Base-by-base conservation (phyloP, 2,888 invertebrate genomes). In the Lasioglossum pauxillum region DNA sequence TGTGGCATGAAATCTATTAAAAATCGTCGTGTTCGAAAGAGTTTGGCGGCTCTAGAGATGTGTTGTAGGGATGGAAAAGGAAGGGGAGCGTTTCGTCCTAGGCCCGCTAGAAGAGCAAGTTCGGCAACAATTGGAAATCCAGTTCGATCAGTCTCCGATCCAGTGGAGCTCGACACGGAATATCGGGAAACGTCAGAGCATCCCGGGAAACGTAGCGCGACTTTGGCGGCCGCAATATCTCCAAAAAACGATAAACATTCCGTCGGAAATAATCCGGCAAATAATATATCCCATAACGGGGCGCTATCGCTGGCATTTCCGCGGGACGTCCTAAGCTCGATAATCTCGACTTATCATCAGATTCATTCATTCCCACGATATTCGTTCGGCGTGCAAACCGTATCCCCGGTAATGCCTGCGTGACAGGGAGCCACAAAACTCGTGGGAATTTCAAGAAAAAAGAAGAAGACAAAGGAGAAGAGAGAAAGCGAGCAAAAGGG, bases 381-480 rank as follows among this genome's bases (percentile, higher is more conserved):
- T 72, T 71, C 74, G 41, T 60, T 49, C 23, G 14, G 23, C 31
- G 27, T n/a, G 74, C 49, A 19, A 57, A 16, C 35, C 53, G 74
- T 49, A 38, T 27, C 31, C 46, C 41, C 35, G 57, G 23, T 69
- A 76, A 82, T 75, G 38, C 73, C 31, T 44, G 75, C 73, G 60
- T 73, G 73, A 78, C 78, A 46, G 38, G 67, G 77, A 72, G 53
- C 41, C 57, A 5, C 81, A 46, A 85, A 84, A 67, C 84, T 84
- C 76, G 74, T 67, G 80, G 83, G 75, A 75, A 67, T 75, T 64
- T 27, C 31, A 38, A 60, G 53, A 4, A 16, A 72, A n/a, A 77
- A 53, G 46, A 44, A 60, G 67, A 64, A 31, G 16, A 31, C 31
- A 64, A 16, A 16, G n/a, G 27, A 5, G 27, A 10, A 27, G 64